These are phyloP conservation scores for Drosophila ogumai DNA, from an alignment of 1,140 invertebrate genomes.

Conservation along the genomic window DNA sequence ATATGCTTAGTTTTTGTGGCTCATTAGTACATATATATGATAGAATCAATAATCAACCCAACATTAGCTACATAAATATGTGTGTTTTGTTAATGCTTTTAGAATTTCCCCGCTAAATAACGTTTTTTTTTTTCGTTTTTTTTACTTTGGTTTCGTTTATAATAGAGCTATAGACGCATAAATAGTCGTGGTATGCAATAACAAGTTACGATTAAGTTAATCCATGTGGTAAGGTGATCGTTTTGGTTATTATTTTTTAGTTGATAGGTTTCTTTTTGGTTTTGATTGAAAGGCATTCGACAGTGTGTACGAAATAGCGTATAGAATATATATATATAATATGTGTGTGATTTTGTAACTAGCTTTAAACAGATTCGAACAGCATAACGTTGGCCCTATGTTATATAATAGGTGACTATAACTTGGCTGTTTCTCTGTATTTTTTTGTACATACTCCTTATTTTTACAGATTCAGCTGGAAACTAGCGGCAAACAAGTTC, in stretches of 20 bases:
- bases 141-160: conserved; percentile 37
- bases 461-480: conserved; percentile 42
- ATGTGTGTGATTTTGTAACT: conserved; percentile 49
- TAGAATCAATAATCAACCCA: conserved; percentile 67
- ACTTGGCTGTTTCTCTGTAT: neutral
- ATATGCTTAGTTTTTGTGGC: conserved; percentile 46
- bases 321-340: conserved; percentile 37
- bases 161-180: conserved; percentile 63
- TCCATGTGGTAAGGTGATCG: conserved; percentile 39
- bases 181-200: conserved; percentile 67
- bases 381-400: conserved; percentile 60
- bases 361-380: conserved; percentile 66
- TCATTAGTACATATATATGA: conserved; percentile 54
- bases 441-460: conserved; percentile 51
- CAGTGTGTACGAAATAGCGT: conserved; percentile 64
- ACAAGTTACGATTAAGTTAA: conserved; percentile 68
- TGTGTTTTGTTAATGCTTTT: conserved; percentile 41
- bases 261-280: neutral
- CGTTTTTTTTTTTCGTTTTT: conserved; percentile 15
- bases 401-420: conserved; percentile 28
- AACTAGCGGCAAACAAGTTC: conserved; percentile 53
- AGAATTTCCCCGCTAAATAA: conserved; percentile 36
- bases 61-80: conserved; percentile 77
- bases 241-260: conserved; percentile 53
- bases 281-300: conserved; percentile 71